Evolutionary conservation across 2,113 vertebrate species (phyloP).

Genomic region (Condylura cristata): DNA sequence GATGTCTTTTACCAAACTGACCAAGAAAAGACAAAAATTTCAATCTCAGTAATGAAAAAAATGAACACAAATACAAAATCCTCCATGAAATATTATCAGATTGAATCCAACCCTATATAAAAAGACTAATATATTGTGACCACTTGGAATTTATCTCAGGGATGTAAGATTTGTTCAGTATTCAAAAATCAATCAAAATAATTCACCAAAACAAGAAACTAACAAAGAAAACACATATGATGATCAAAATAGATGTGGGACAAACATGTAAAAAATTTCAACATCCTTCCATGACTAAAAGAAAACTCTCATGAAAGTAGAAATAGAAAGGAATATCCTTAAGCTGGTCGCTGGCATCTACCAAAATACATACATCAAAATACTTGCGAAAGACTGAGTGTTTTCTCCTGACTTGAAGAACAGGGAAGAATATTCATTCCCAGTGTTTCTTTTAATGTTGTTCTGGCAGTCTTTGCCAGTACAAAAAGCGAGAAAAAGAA

Average conservation of each 20-base stretch:
- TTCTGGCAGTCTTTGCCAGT: not conserved
- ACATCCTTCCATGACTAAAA: not conserved
- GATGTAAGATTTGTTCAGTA: not conserved
- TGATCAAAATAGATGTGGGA: not conserved
- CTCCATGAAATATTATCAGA: not conserved
- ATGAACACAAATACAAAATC: not conserved
- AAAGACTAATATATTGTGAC: not conserved
- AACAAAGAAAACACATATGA: not conserved
- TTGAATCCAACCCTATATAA: not conserved
- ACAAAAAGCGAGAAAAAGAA: not conserved
- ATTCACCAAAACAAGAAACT: not conserved
- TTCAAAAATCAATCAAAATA: not conserved
- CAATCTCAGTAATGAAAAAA: not conserved
- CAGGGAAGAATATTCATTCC: not conserved
- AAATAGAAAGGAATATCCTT: not conserved
- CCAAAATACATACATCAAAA: not conserved
- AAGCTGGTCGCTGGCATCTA: not conserved
- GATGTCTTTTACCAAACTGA: not conserved
- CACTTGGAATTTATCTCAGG: not conserved
- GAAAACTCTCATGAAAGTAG: not conserved
- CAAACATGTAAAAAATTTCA: not conserved
- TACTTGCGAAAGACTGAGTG: not conserved
- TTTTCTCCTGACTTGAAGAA: not conserved
- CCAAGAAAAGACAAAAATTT: constrained; percentile 6
- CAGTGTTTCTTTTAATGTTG: not conserved